Evolutionary conservation across 2,797 vertebrate genomes (phyloP), one percentile per base, ranked within the genome.

Genomic region (Danio kyathit): DNA sequence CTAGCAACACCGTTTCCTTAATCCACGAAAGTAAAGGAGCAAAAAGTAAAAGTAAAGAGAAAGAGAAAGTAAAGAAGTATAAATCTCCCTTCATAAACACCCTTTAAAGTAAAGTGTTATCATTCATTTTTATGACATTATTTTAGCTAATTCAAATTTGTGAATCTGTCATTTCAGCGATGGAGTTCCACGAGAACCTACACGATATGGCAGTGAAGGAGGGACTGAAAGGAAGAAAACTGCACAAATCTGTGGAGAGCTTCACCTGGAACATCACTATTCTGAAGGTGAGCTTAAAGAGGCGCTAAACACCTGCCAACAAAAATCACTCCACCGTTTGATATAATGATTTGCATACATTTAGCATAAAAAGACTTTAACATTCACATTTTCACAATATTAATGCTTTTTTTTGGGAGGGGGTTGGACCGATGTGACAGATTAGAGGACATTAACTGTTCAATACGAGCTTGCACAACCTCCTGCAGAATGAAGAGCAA

Each of bases 181-280:
- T 99, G 97, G 97, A 97, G 70, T 99, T 97, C 87, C 97, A 99
- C n/a, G 96, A 98, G 91, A 97, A 99, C 85, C 91, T 99, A 75
- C 95, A 96, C 7, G 94, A 94, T 85, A 91, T 97, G 88, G 97
- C 96, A 1, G 88, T 94, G 88, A 98, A 96, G 91, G 98, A 99
- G 87, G 97, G 98, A 0, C 83, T 99, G 84, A 99, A 98, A 90
- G 97, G 97, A 76, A 91, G 97, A 82, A 99, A 99, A 87, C 93
- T 97, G 60, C 95, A 97, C 65, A 99, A 99, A 88, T 96, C 96
- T 0, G 93, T 97, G 86, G 98, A 99, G 93, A 98, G 95, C 91
- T 99, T 99, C 89, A 99, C 98, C 0, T 99, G 98, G 98, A 99
- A 99, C 89, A 99, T 99, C 88, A 99, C 98, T 54, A 97, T 99